Evolutionary conservation across 2,113 vertebrate species (phyloP).

Genomic region (Girardinichthys multiradiatus): DNA sequence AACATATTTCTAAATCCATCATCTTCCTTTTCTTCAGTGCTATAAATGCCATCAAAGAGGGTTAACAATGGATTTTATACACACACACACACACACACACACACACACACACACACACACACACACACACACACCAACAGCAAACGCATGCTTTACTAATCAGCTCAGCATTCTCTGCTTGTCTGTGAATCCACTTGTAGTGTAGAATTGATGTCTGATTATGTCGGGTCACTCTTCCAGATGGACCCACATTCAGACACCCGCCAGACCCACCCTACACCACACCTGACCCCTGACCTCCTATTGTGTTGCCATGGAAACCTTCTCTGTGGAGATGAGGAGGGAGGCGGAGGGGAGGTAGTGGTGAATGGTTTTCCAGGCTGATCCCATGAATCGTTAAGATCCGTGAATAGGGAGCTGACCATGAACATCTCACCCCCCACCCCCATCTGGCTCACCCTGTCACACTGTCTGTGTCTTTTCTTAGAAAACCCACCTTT

Average conservation of each 20-base stretch:
- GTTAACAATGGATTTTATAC: conserved; percentile 34
- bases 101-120: conserved; percentile 16
- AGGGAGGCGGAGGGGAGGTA: conserved; percentile 78
- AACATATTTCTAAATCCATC: not conserved
- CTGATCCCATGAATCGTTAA: conserved; percentile 97
- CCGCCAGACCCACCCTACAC: conserved; percentile 80
- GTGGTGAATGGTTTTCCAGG: conserved; percentile 92
- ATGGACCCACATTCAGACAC: conserved; percentile 88
- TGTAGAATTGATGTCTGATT: conserved; percentile 98
- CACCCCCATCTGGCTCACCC: conserved; percentile 10
- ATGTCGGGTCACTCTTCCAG: conserved; percentile 99
- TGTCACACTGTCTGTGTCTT: conserved; percentile 36
- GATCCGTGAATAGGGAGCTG: conserved; percentile 90
- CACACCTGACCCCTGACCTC: conserved; percentile 94
- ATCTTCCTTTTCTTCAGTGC: conserved; percentile 8
- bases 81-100: conserved; percentile 16
- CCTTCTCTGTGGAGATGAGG: conserved; percentile 78
- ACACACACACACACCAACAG: conserved; percentile 77
- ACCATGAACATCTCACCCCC: conserved; percentile 81
- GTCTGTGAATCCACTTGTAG: conserved; percentile 67
- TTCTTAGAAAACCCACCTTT: conserved; percentile 29
- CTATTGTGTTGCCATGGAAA: conserved; percentile 92
- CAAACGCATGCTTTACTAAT: conserved; percentile 92
- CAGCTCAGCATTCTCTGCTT: conserved; percentile 83
- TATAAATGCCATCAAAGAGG: conserved; percentile 54